Conservation (phyloP, 2,888 invertebrate genomes). For the Macrophya annulata region DNA sequence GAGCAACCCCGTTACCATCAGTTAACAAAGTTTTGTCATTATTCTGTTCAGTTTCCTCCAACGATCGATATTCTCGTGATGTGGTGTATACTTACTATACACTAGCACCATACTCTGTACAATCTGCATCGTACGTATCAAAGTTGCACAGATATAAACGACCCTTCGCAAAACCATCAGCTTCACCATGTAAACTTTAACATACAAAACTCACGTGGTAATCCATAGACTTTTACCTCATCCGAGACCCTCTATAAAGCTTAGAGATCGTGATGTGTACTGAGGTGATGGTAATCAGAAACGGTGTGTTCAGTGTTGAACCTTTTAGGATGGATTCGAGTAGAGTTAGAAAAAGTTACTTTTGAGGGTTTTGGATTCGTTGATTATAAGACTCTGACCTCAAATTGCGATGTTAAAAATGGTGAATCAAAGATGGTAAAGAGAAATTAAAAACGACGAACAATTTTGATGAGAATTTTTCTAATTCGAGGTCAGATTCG, state of each 20-base stretch:
- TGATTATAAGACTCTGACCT: not conserved
- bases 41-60: conserved; percentile 21
- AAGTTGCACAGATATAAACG: not conserved
- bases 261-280: not conserved
- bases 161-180: not conserved
- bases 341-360: not conserved
- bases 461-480: not conserved
- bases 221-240: not conserved
- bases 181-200: not conserved
- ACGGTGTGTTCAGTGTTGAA: not conserved
- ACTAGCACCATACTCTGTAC: not conserved
- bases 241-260: not conserved
- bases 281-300: not conserved
- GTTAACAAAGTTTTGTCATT: conserved; percentile 48
- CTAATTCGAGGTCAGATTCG: not conserved
- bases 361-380: not conserved
- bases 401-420: not conserved
- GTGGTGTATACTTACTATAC: not conserved
- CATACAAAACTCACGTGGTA: not conserved
- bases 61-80: conserved; percentile 14
- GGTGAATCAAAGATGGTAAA: too few species aligned
- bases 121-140: not conserved
- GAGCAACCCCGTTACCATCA: conserved; percentile 2
- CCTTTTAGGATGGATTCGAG: not conserved
- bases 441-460: too few species aligned